Conservation (phyloP, 1,140 invertebrate species). For the Drosophila hydei region DNA sequence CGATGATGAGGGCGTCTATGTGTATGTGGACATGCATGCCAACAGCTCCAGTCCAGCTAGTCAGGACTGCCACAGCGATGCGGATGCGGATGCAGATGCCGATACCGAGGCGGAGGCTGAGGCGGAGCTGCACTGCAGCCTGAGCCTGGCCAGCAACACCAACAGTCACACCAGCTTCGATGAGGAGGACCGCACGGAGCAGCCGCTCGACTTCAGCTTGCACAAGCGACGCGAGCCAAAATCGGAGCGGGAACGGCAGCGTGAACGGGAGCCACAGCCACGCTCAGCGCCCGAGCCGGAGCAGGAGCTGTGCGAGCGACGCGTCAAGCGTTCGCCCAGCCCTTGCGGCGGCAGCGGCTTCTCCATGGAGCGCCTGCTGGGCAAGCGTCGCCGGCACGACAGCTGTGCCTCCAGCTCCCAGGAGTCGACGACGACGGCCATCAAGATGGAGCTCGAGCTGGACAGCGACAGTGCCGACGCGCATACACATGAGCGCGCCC, state of each 20-base stretch:
- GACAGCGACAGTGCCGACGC: slow-evolving; percentile 44
- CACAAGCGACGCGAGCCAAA: slow-evolving; percentile 64
- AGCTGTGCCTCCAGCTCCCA: slow-evolving; percentile 30
- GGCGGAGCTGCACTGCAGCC: slow-evolving; percentile 60
- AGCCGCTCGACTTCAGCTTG: slow-evolving; percentile 77
- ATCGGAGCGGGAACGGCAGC: neutral
- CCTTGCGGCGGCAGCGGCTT: slow-evolving; percentile 60
- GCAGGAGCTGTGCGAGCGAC: slow-evolving; percentile 6
- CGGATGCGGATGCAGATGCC: slow-evolving; percentile 35
- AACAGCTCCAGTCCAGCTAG: slow-evolving; percentile 73
- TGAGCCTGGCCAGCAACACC: slow-evolving; percentile 60
- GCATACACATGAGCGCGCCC: slow-evolving; percentile 1
- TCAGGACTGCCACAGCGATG: slow-evolving; percentile 60
- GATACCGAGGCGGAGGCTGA: slow-evolving; percentile 50
- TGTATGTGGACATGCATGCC: slow-evolving; percentile 73
- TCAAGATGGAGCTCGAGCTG: slow-evolving; percentile 66
- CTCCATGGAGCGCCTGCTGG: slow-evolving; percentile 73
- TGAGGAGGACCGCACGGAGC: slow-evolving; percentile 39
- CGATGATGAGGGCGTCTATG: slow-evolving; percentile 66
- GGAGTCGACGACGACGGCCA: slow-evolving; percentile 29
- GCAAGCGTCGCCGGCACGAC: slow-evolving; percentile 67
- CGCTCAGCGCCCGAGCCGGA: neutral
- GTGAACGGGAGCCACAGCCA: slow-evolving; percentile 1
- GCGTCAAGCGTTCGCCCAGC: slow-evolving; percentile 53
- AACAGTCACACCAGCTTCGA: slow-evolving; percentile 39